Evolutionary conservation across 2,888 invertebrate genomes (phyloP), one percentile per base, ranked within the genome.

Genomic region (Oxycera nigricornis): DNA sequence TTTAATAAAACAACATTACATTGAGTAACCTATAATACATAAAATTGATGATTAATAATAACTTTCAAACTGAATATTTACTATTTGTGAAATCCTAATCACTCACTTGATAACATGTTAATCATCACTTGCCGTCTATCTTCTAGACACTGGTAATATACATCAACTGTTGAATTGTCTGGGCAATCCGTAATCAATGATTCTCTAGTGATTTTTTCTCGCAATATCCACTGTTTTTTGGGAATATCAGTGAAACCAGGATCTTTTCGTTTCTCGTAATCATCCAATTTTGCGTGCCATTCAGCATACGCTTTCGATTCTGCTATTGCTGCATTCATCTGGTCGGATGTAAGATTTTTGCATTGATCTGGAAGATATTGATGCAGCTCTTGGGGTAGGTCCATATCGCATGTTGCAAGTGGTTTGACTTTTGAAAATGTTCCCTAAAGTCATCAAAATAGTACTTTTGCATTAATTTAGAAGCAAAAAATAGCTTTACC

Each of bases 151-250:
- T 70, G 20, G 35, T 52, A 70, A 24, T 70, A 52, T 1, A 31
- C n/a, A 24, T 3, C 31, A 7, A 22, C 2, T 17, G 22, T 17
- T 62, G 35, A 17, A 17, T 14, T 20, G 20, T 22, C 14, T 1
- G 14, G 6, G n/a, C 70, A 70, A 14, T 70, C 30, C 24, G 14
- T 31, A 22, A 52, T 70, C 22, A 20, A 11, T 1, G 31, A 28
- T 30, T 35, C 52, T 9, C 22, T 17, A 4, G 52, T 14, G 1
- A 70, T 55, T 6, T 31, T 52, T 20, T 70, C 52, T 30, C 70
- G 26, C 22, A 70, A 9, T 70, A 31, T 22, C 70, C 70, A 70
- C 35, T 70, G 70, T 20, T 52, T 70, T 9, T 70, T 20, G 1
- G 70, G 70, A 52, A 52, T 70, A 30, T 31, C 22, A 0, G 3